Evolutionary conservation across 35 echinoderm and acorn worm genomes (phyloP), one percentile per base, ranked within the genome.

Genomic region (Antedon bifida): DNA sequence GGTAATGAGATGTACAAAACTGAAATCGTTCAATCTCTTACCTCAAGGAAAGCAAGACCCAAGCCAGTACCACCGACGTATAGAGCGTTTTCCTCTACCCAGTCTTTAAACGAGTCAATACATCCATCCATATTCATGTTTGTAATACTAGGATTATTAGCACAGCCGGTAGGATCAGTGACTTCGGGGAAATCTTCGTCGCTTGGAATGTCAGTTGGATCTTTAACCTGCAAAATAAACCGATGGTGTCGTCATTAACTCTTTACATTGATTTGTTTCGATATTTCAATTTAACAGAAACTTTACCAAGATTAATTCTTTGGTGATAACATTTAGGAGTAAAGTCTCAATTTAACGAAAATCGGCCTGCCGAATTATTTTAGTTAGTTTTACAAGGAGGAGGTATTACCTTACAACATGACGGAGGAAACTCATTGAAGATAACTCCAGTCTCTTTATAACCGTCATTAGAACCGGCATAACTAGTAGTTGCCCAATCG

Each of bases 31-130:
- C n/a, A n/a, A n/a, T n/a, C n/a, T 42, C 38, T 42, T 83, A 91
- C 90, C 90, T 91, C 90, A 45, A 91, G 33, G 45, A 91, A 45
- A 46, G 85, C 46, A 35, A 91, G 75, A 31, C 85, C 90, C 26
- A 91, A 33, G 3, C 90, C 90, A 17, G 87, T 85, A 17, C 36
- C 90, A 75, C 90, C 90, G n/a, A 91, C 82, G 32, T 87, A 87
- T 19, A 84, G 34, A 32, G 81, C 81, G 14, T 87, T 86, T 42
- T 78, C 77, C 12, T 73, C 81, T 0, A 91, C 76, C 32, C 46
- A 87, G 0, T 87, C 55, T 36, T 91, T 23, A n/a, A 91, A 83
- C 0, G 79, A 33, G 11, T 78, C 21, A 82, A 84, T 87, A 30
- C 90, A 91, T 31, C 90, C 90, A 32, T 84, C 29, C 10, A 34